Evolutionary conservation across 2,797 vertebrate genomes (phyloP).

Genomic region (Trachurus trachurus): DNA sequence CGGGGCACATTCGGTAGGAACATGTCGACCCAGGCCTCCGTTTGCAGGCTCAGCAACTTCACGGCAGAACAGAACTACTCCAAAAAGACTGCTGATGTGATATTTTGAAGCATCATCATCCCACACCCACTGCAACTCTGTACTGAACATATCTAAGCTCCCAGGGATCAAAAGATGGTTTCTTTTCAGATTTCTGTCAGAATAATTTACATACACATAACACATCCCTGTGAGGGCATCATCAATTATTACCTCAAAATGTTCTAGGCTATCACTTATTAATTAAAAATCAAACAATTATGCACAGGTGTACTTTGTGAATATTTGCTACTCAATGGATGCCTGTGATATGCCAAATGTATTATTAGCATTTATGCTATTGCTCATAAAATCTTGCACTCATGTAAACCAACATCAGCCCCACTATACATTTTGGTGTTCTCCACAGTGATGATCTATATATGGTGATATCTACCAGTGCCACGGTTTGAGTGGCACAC

Average conservation of each 20-base stretch:
- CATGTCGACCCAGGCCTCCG: conserved; percentile 21
- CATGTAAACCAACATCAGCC: not conserved
- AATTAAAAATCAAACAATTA: not conserved
- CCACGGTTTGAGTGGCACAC: not conserved
- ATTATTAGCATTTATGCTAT: not conserved
- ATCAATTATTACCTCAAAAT: not conserved
- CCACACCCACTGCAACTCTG: not conserved
- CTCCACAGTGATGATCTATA: not conserved
- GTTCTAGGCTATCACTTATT: not conserved
- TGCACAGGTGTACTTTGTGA: not conserved
- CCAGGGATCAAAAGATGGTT: not conserved
- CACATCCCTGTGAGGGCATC: not conserved
- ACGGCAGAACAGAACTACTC: conserved; percentile 16
- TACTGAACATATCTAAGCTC: not conserved
- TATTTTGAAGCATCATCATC: conserved; percentile 12
- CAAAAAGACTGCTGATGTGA: conserved; percentile 37
- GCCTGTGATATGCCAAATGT: too few relatives aligned
- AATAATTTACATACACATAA: not conserved
- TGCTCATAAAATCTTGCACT: not conserved
- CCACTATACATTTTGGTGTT: not conserved
- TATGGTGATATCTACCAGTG: not conserved
- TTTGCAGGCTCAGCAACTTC: conserved; percentile 57
- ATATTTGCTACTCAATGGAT: not conserved
- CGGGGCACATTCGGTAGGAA: conserved; percentile 21
- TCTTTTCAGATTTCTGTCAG: not conserved